Base-by-base conservation (phyloP, 2,113 vertebrate species). In the Colossoma macropomum region DNA sequence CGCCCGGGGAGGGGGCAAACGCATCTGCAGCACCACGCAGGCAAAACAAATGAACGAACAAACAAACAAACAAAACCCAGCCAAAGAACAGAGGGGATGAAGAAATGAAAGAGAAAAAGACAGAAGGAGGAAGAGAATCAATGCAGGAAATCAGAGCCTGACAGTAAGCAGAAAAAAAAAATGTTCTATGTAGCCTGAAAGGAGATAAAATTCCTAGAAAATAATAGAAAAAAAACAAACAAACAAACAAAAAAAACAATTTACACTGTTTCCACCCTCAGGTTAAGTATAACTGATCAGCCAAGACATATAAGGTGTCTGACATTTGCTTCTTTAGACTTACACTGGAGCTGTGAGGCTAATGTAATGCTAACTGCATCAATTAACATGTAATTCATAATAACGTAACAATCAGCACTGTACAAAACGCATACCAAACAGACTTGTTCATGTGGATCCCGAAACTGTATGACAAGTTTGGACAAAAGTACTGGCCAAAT, bases 1-100 rank as follows among this genome's bases (percentile, higher is more conserved):
- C 97, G 92, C 96, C 96, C 88, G 98, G 97, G 94, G 97, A 99
- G 93, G 96, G 96, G 92, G 97, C 98, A 97, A 99, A 99, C 89
- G 97, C 97, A 93, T 98, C 97, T 99, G 95, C 56, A 82, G 87
- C 41, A 77, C 88, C 87, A 86, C 69, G 92, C 73, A 92, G 65
- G 75, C 68, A 70, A 77, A 85, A 86, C 66, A 82, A 25, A 87
- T 74, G 71, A 65, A 90, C 79, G 92, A 68, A 85, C 48, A 83
- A 89, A 92, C 93, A 93, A 86, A 94, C 91, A 92, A 89, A 95
- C 93, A 95, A 32, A 77, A 75, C 15, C 23, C 45, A 71, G 45
- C 81, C 90, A 80, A 87, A 76, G 30, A 70, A 48, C 5, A 34
- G 62, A 80, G 54, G 11, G 83, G 84, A 91, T 87, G 87, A 88